phyloP scores from a whole-genome alignment of 2,888 invertebrate genomes.

The Eupithecia inturbata region DNA sequence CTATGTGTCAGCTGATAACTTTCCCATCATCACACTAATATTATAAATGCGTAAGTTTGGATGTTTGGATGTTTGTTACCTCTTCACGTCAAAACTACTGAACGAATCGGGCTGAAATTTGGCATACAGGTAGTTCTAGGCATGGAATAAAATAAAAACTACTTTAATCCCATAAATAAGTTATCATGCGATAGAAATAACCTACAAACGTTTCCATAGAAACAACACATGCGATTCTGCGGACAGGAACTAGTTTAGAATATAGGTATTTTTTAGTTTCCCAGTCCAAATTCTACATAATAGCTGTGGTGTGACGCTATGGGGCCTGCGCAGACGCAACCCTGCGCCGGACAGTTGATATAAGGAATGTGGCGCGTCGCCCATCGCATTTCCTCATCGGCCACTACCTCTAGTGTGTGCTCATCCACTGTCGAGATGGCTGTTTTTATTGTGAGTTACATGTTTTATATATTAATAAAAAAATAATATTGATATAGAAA shows the following conservation, averaged over 20 bases:
- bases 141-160: too few relatives aligned
- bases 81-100: too few relatives aligned
- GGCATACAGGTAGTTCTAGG: too few relatives aligned
- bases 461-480: background rate
- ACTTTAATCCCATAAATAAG: too few relatives aligned
- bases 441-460: slow-evolving; percentile 56
- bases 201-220: too few relatives aligned
- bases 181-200: too few relatives aligned
- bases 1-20: background rate
- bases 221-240: too few relatives aligned
- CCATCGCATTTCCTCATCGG: slow-evolving; percentile 54
- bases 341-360: slow-evolving; percentile 41
- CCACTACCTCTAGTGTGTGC: slow-evolving; percentile 48
- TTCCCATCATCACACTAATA: background rate
- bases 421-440: slow-evolving; percentile 55
- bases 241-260: too few relatives aligned
- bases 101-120: too few relatives aligned
- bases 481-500: too few relatives aligned
- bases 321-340: slow-evolving; percentile 13
- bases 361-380: slow-evolving; percentile 51
- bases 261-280: background rate
- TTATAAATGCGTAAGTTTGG: too few relatives aligned
- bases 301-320: background rate
- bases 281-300: background rate
- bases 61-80: too few relatives aligned